Evolutionary conservation across 1,140 invertebrate species (phyloP).

Genomic region (Penaeus indicus): DNA sequence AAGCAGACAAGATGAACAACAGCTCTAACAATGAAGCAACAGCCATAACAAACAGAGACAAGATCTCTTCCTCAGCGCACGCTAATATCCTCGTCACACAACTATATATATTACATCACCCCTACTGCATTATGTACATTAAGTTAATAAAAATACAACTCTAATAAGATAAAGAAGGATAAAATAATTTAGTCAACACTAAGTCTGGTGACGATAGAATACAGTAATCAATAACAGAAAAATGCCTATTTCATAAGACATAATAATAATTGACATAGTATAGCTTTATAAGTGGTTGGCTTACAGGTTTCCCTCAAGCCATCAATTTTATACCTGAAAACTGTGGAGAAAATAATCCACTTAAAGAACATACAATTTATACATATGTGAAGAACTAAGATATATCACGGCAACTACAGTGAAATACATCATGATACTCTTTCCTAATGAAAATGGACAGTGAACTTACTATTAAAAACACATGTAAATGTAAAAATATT

Average conservation of each 20-base stretch:
- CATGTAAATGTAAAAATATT: slow-evolving; percentile 65
- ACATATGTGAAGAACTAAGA: slow-evolving; percentile 55
- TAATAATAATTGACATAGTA: not conserved
- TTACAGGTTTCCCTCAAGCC: slow-evolving; percentile 17
- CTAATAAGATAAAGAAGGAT: not conserved
- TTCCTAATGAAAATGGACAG: slow-evolving; percentile 62
- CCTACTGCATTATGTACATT: slow-evolving; percentile 48
- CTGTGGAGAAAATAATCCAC: slow-evolving; percentile 48
- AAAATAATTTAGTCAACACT: slow-evolving; percentile 34
- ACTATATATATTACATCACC: slow-evolving; percentile 58
- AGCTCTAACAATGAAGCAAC: slow-evolving; percentile 45
- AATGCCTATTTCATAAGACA: slow-evolving; percentile 5
- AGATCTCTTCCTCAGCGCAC: slow-evolving; percentile 37
- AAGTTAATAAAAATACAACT: slow-evolving; percentile 38
- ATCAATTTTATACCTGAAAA: slow-evolving; percentile 48
- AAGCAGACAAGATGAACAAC: not conserved
- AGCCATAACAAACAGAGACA: slow-evolving; percentile 33
- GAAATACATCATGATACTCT: slow-evolving; percentile 56
- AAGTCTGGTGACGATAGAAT: slow-evolving; percentile 15
- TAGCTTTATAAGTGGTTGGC: slow-evolving; percentile 23
- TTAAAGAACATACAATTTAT: slow-evolving; percentile 47
- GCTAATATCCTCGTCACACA: slow-evolving; percentile 47
- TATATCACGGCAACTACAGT: slow-evolving; percentile 59
- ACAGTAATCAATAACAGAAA: slow-evolving; percentile 6
- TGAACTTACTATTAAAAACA: slow-evolving; percentile 63